Evolutionary conservation across 2,113 vertebrate species (phyloP), one percentile per base, ranked within the genome.

Genomic region (Chamaetylas fuelleborni): DNA sequence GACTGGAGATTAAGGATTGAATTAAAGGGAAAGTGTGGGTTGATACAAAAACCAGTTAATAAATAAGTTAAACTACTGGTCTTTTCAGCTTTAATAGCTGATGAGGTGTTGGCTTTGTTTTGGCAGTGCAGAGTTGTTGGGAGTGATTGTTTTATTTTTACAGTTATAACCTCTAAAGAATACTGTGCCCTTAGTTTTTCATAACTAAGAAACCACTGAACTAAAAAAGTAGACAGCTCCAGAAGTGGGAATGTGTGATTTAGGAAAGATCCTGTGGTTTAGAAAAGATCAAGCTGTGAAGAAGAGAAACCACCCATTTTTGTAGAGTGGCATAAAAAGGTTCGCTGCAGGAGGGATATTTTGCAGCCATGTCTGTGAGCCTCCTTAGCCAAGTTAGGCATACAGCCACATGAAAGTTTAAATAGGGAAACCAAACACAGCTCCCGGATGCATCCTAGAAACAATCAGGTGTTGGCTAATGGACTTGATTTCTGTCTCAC

Each of bases 91-190:
- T 81, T 90, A 88, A 61, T 48, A 81, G 34, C 57, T 73, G 66
- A 38, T 83, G 67, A 92, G n/a, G 60, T 64, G 71, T 80, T 70
- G 72, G 51, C 19, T 97, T 94, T 80, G 54, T 78, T 90, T 83
- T 71, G 67, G 33, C 60, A 53, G 33, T 51, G 40, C 64, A 66
- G 47, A 95, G 33, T 43, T 77, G 12, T 62, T 93, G 60, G 38
- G 38, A 94, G 26, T 47, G 62, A 85, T 80, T 70, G 13, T 87
- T 67, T 86, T 51, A 87, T 77, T 89, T 77, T 91, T 42, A 34
- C 3, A 5, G 24, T 73, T 62, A n/a, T 65, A 94, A 76, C 24
- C 81, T 84, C 78, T 65, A 42, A 91, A n/a, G 78, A 92, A 58
- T 79, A 67, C 19, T 31, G 33, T 38, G 31, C 62, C 62, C 50